These are phyloP conservation scores for Colletes latitarsis DNA, from an alignment of 1,140 invertebrate species.

Conservation along the genomic window DNA sequence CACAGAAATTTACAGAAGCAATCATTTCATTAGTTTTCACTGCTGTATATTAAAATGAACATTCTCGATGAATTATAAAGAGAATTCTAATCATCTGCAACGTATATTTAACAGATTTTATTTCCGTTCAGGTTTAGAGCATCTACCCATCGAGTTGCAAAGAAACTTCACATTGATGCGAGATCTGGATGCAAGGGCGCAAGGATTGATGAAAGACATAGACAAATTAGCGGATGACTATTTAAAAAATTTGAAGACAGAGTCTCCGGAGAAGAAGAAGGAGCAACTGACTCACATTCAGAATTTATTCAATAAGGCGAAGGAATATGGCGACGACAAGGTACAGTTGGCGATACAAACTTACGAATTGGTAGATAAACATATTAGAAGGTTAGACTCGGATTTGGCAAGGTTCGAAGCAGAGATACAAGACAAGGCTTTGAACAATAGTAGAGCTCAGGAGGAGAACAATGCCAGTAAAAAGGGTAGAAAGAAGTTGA, in stretches of 20 bases:
- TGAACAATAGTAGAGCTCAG: constrained; percentile 85
- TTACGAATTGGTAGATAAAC: constrained; percentile 99
- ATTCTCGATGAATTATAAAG: background rate
- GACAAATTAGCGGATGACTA: constrained; percentile 94
- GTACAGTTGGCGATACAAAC: constrained; percentile 98
- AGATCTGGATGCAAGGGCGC: constrained; percentile 95
- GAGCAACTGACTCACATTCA: constrained; percentile 93
- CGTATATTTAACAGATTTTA: background rate
- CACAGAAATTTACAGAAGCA: too few species aligned
- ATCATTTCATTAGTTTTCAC: too few species aligned
- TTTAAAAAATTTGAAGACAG: constrained; percentile 85
- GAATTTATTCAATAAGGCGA: constrained; percentile 93
- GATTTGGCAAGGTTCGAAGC: constrained; percentile 97
- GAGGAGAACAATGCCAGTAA: constrained; percentile 83
- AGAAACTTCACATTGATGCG: constrained; percentile 98
- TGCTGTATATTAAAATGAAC: too few species aligned
- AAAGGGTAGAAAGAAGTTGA: constrained; percentile 87
- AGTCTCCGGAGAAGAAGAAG: constrained; percentile 88
- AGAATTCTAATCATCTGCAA: too few species aligned
- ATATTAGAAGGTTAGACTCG: constrained; percentile 96
- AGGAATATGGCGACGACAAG: constrained; percentile 98
- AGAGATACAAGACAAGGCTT: constrained; percentile 97
- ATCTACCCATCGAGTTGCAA: constrained; percentile 95
- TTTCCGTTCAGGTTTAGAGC: constrained; percentile 89
- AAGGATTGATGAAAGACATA: constrained; percentile 94